Percentiles rank a stretch among this genome's conserved stretches.
Conservation (phyloP, 2,113 vertebrate species). For the Eurystomus gularis region DNA sequence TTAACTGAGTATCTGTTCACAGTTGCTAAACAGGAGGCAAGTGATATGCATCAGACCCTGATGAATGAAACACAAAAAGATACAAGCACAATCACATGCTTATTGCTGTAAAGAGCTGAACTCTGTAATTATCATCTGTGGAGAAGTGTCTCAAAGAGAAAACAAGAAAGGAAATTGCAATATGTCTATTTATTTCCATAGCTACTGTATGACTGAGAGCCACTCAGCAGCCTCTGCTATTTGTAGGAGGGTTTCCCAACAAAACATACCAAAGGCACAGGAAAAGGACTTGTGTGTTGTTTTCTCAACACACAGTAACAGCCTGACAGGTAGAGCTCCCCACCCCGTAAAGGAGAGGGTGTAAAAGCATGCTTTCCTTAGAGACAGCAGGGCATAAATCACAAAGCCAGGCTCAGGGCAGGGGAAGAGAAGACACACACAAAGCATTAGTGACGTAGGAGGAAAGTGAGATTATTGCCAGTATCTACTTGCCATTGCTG, state of each 20-base stretch:
- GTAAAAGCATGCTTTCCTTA: not conserved
- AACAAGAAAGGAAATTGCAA: slow-evolving; percentile 57
- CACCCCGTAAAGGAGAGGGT: not conserved
- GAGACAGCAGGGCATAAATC: not conserved
- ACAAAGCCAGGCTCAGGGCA: not conserved
- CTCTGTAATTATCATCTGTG: slow-evolving; percentile 40
- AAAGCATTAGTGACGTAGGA: not conserved
- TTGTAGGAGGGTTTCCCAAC: slow-evolving; percentile 29
- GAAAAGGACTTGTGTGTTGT: not conserved
- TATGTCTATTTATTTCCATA: slow-evolving; percentile 50
- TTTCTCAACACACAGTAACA: not conserved
- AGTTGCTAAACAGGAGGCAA: slow-evolving; percentile 6
- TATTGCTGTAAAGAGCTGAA: slow-evolving; percentile 25
- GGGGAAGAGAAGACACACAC: not conserved
- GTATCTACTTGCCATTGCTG: not conserved
- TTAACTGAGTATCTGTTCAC: not conserved
- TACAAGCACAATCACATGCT: slow-evolving; percentile 9
- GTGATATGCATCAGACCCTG: not conserved
- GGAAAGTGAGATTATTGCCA: not conserved
- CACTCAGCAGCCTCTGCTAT: slow-evolving; percentile 1
- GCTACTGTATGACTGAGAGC: slow-evolving; percentile 35
- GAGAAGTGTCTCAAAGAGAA: slow-evolving; percentile 43
- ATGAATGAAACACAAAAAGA: slow-evolving; percentile 50
- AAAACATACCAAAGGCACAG: not conserved
- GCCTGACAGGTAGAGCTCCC: not conserved